phyloP scores from a whole-genome alignment of 2,888 invertebrate genomes.

The Allophyes oxyacanthae region DNA sequence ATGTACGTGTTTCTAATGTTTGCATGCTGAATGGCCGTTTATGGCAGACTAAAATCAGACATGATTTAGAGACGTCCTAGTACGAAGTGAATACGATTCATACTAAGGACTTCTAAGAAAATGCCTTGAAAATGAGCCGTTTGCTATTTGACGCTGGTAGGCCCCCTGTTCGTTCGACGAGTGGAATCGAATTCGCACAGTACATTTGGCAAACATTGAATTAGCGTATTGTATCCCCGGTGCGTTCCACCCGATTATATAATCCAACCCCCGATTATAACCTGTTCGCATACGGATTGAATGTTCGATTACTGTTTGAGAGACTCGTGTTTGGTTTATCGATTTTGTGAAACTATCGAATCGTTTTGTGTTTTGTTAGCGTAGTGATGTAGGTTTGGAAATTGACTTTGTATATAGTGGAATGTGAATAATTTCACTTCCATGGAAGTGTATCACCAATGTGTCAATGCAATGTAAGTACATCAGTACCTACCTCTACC shows the following conservation, averaged over 20 bases:
- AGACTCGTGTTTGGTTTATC: conserved; percentile 49
- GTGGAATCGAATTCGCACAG: conserved; percentile 58
- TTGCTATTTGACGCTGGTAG: no score
- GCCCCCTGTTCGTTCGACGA: conserved; percentile 50
- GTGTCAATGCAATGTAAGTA: no score
- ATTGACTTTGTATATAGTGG: neutral
- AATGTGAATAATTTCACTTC: no score
- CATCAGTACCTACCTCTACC: no score
- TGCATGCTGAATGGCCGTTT: no score
- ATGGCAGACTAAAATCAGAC: no score
- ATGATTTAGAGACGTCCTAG: no score
- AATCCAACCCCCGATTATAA: conserved; percentile 67
- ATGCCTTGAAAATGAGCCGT: no score
- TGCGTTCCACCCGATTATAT: conserved; percentile 63
- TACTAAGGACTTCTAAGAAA: no score
- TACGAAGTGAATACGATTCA: no score
- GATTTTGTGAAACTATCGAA: conserved; percentile 46
- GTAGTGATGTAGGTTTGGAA: conserved; percentile 35
- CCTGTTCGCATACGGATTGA: conserved; percentile 54
- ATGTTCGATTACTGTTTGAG: conserved; percentile 50
- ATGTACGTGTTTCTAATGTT: no score
- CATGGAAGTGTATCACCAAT: no score
- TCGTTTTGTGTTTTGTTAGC: conserved; percentile 43
- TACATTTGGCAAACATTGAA: conserved; percentile 73
- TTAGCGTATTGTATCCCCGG: conserved; percentile 66